Conservation (phyloP, 2,888 invertebrate species). For the Drosophila prostipennis region DNA sequence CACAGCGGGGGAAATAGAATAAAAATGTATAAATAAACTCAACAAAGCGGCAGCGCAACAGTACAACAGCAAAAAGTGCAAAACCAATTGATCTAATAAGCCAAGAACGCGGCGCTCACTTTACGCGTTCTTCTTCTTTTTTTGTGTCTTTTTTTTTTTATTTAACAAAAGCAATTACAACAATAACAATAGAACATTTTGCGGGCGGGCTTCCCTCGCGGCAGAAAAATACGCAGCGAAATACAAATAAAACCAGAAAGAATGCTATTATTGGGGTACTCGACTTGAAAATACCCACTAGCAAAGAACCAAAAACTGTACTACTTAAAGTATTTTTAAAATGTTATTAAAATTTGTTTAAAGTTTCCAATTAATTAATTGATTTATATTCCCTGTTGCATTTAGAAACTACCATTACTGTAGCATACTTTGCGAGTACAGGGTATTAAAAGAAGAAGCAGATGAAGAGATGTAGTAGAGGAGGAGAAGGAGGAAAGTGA, state of each 20-base stretch:
- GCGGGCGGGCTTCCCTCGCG: conserved; percentile 72
- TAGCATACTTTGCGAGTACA: not conserved
- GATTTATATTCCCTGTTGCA: too few species aligned
- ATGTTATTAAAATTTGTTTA: too few species aligned
- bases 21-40: conserved; percentile 26
- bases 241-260: conserved; percentile 14
- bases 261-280: not conserved
- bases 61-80: conserved; percentile 26
- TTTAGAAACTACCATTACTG: too few species aligned
- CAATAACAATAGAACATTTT: conserved; percentile 57
- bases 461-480: not conserved
- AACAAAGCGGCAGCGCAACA: conserved; percentile 11
- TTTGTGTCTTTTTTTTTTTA: conserved; percentile 36
- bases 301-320: too few species aligned
- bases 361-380: too few species aligned
- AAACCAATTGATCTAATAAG: conserved; percentile 75
- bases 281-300: not conserved
- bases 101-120: conserved; percentile 54
- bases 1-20: conserved; percentile 17
- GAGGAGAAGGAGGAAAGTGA: conserved; percentile 26
- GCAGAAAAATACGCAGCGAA: conserved; percentile 34
- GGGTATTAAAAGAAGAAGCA: not conserved
- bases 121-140: conserved; percentile 23
- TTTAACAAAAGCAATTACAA: conserved; percentile 43
- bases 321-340: too few species aligned